phyloP scores from a whole-genome alignment of 1,140 invertebrate genomes.

The Drosophila ercepeae region DNA sequence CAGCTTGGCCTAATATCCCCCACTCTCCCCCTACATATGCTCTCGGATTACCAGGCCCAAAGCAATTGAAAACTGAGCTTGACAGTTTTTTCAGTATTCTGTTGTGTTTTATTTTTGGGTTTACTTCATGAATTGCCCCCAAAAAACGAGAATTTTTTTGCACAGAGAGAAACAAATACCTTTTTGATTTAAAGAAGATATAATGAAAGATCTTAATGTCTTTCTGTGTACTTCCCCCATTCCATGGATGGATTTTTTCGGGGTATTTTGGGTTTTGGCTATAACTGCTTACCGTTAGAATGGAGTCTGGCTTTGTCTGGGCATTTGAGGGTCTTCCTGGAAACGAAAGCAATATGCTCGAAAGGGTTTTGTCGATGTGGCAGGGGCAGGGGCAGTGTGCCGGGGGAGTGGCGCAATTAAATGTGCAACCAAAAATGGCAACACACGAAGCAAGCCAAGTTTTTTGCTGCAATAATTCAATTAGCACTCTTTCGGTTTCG shows the following conservation, averaged over 20 bases:
- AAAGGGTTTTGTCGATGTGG: constrained; percentile 5
- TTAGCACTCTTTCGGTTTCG: constrained; percentile 71
- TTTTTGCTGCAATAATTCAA: constrained; percentile 74
- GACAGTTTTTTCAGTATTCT: constrained; percentile 47
- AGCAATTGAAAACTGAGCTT: constrained; percentile 79
- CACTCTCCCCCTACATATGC: constrained; percentile 17
- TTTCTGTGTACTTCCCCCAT: constrained; percentile 4
- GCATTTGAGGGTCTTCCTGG: constrained; percentile 79
- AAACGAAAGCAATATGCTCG: constrained; percentile 68
- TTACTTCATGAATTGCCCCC: constrained; percentile 68
- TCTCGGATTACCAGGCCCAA: constrained; percentile 72
- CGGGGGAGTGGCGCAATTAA: constrained; percentile 53
- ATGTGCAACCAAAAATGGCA: constrained; percentile 55
- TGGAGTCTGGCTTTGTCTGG: constrained; percentile 54
- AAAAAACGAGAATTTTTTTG: constrained; percentile 40
- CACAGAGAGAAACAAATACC: constrained; percentile 17
- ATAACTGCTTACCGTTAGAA: constrained; percentile 76
- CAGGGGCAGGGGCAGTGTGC: neutral
- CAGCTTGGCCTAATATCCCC: constrained; percentile 54
- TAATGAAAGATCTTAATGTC: too few species aligned
- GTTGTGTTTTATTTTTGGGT: constrained; percentile 45
- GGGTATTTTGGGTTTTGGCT: constrained; percentile 42
- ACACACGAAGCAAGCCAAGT: constrained; percentile 50
- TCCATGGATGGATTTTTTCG: constrained; percentile 29
- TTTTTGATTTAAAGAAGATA: too few species aligned